phyloP scores from a whole-genome alignment of 2,113 vertebrate species.

The Microtus ochrogaster region DNA sequence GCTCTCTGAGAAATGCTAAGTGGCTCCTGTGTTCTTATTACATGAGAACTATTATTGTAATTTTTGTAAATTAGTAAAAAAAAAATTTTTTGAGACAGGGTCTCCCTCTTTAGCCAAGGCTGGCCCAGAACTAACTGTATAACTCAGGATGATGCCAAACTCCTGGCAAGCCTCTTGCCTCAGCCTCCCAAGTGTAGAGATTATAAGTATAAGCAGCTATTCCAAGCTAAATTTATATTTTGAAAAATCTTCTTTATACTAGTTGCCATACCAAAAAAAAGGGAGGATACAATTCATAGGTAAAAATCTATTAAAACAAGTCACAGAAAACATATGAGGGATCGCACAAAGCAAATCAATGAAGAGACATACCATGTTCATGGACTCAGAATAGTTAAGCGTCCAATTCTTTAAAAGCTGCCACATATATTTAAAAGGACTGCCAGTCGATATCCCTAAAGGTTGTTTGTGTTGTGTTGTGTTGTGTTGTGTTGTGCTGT shows the following conservation, averaged over 20 bases:
- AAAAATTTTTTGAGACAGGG: no score
- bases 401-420: conserved; percentile 3
- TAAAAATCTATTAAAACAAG: background rate
- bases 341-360: conserved; percentile 6
- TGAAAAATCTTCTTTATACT: conserved; percentile 1
- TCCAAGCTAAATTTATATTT: background rate
- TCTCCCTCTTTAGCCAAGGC: background rate
- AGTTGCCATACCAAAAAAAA: background rate
- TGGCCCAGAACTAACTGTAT: background rate
- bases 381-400: background rate
- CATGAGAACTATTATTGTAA: background rate
- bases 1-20: background rate
- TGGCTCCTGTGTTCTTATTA: background rate
- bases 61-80: background rate
- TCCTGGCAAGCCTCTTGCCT: background rate
- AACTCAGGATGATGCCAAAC: background rate
- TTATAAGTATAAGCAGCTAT: background rate
- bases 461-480: no score
- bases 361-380: background rate
- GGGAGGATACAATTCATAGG: background rate
- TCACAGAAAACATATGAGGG: background rate
- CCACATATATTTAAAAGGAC: background rate
- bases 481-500: no score
- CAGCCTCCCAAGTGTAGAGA: background rate
- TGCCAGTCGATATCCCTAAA: background rate